phyloP scores from a whole-genome alignment of 2,888 invertebrate genomes.

The Odontocerum albicorne region DNA sequence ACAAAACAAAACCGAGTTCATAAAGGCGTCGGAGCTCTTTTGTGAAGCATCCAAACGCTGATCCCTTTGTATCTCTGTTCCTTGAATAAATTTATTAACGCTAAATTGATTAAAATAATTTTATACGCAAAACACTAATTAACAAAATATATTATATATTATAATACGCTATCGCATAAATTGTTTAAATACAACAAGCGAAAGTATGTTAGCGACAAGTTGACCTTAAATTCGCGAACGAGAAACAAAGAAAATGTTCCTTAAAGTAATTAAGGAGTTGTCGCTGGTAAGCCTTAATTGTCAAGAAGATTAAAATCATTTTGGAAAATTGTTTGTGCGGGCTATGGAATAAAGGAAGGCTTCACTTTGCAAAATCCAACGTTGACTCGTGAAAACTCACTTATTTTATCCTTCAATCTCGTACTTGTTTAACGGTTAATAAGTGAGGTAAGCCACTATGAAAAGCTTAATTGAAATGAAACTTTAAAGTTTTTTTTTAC shows the following conservation, averaged over 20 bases:
- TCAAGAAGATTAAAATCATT: conserved; percentile 18
- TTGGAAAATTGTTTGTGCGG: conserved; percentile 18
- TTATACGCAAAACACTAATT: not conserved
- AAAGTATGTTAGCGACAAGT: no score
- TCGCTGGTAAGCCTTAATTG: conserved; percentile 22
- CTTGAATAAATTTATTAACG: not conserved
- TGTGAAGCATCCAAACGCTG: no score
- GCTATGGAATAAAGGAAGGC: conserved; percentile 2
- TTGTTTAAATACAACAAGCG: no score
- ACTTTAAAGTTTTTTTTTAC: no score
- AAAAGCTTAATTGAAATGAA: no score
- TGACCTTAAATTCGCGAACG: no score
- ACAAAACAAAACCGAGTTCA: no score
- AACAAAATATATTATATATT: not conserved
- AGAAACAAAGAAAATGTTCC: conserved; percentile 22
- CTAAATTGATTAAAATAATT: not conserved
- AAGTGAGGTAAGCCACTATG: no score
- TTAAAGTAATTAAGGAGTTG: conserved; percentile 28
- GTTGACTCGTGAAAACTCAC: not conserved
- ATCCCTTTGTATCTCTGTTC: not conserved
- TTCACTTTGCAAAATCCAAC: conserved; percentile 2
- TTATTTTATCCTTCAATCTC: not conserved
- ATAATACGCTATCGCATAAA: no score
- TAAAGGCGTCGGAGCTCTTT: no score
- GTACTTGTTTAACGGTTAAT: no score